Conservation (phyloP, 92 coral and sea anemone species). For the Zoanthus sociatus region DNA sequence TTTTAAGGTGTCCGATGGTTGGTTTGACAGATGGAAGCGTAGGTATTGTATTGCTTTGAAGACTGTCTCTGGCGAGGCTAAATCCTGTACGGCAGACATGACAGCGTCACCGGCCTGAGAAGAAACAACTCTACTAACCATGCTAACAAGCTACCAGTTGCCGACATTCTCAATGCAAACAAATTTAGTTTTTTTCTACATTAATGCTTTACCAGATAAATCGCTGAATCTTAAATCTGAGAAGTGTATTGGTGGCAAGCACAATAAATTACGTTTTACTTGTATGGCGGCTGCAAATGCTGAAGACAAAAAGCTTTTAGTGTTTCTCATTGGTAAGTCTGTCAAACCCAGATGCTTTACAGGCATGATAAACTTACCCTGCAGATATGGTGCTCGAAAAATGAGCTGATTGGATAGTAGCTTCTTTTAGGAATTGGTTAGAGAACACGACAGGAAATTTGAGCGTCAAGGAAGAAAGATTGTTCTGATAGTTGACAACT, state of each 20-base stretch:
- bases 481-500: background rate
- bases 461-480: constrained; percentile 9
- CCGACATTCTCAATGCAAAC: too few species aligned
- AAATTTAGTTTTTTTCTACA: too few species aligned
- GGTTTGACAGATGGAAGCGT: too few species aligned
- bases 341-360: constrained; percentile 16
- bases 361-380: constrained; percentile 32
- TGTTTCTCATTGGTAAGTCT: constrained; percentile 45
- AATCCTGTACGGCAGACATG: too few species aligned
- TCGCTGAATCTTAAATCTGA: constrained; percentile 49
- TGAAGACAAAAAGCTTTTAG: constrained; percentile 20
- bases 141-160: too few species aligned
- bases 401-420: constrained; percentile 15
- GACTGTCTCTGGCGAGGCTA: too few species aligned
- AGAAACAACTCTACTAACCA: too few species aligned
- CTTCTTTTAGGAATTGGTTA: constrained; percentile 28
- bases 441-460: constrained; percentile 28
- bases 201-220: constrained; percentile 51
- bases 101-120: too few species aligned
- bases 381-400: constrained; percentile 36
- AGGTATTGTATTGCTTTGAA: too few species aligned
- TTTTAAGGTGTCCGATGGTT: background rate
- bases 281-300: constrained; percentile 26
- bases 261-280: constrained; percentile 25
- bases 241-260: constrained; percentile 12